Evolutionary conservation across 2,113 vertebrate genomes (phyloP).

Genomic region (Upupa epops): DNA sequence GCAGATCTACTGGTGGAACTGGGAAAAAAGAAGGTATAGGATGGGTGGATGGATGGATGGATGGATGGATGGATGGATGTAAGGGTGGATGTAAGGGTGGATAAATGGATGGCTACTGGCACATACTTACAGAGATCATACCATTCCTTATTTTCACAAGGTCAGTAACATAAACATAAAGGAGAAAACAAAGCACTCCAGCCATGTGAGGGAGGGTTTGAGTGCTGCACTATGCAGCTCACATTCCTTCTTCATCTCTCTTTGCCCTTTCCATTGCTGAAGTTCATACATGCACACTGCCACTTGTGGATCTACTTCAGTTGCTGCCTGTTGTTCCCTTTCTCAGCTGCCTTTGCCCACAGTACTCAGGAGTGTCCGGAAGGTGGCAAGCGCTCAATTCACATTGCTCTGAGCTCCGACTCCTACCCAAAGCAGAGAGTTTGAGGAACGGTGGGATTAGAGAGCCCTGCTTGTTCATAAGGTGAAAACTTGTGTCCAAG

Average conservation of each 20-base stretch:
- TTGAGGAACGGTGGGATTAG: not conserved
- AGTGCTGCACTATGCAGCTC: not conserved
- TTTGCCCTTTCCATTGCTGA: not conserved
- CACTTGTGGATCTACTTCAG: not conserved
- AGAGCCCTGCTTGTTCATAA: not conserved
- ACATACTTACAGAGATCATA: accelerated
- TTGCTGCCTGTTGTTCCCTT: too few relatives aligned
- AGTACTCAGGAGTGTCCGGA: not conserved
- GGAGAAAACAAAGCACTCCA: not conserved
- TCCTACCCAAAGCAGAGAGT: not conserved
- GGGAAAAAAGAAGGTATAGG: not conserved
- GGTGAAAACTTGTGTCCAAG: not conserved
- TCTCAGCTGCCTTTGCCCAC: not conserved
- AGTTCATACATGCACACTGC: accelerated
- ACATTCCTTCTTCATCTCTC: not conserved
- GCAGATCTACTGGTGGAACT: not conserved
- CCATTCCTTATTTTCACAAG: not conserved
- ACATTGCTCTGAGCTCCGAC: not conserved
- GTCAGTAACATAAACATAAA: not conserved
- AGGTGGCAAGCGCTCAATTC: constrained; percentile 54
- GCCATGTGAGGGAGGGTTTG: not conserved
- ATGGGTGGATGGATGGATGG: not conserved
- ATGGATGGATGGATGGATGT: not conserved
- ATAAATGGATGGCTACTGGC: not conserved
- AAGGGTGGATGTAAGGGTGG: too few relatives aligned